A percentile compares a stretch with the other conserved stretches of the same genome.
Conservation (phyloP, 2,888 invertebrate genomes). For the Mesorhabditis spiculigera region DNA sequence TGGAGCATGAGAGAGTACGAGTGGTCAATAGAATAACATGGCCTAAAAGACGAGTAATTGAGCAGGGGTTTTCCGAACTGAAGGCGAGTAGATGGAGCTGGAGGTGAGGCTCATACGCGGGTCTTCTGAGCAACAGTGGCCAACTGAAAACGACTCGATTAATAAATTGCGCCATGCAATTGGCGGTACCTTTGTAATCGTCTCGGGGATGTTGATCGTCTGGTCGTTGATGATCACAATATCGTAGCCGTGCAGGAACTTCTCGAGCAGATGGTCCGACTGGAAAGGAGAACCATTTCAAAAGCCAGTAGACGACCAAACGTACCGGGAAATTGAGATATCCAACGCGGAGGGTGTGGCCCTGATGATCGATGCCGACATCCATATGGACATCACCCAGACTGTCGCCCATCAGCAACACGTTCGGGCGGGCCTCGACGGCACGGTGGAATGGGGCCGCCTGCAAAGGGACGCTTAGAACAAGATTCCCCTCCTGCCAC, state of each 20-base stretch:
- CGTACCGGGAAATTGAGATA: constrained; percentile 70
- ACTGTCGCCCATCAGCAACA: constrained; percentile 86
- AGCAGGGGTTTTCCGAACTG: no score
- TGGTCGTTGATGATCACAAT: constrained; percentile 86
- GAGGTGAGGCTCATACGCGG: no score
- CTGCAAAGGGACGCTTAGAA: background rate
- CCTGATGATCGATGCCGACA: constrained; percentile 72
- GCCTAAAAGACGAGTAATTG: no score
- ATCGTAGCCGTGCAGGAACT: constrained; percentile 68
- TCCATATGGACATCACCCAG: constrained; percentile 89
- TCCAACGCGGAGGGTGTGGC: constrained; percentile 78
- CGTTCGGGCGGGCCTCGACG: constrained; percentile 68
- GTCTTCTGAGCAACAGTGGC: no score
- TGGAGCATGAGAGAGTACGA: no score
- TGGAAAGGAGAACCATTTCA: constrained; percentile 16
- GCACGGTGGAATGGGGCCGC: background rate
- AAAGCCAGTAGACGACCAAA: constrained; percentile 4
- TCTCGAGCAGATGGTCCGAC: constrained; percentile 24
- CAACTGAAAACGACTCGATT: no score
- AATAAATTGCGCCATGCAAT: no score
- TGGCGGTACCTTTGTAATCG: constrained; percentile 10
- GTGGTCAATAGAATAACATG: no score
- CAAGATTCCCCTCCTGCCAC: background rate
- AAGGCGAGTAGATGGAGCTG: no score
- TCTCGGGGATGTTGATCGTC: constrained; percentile 62